Evolutionary conservation across 2,113 vertebrate genomes (phyloP), one percentile per base, ranked within the genome.

Genomic region (Scomber colias): DNA sequence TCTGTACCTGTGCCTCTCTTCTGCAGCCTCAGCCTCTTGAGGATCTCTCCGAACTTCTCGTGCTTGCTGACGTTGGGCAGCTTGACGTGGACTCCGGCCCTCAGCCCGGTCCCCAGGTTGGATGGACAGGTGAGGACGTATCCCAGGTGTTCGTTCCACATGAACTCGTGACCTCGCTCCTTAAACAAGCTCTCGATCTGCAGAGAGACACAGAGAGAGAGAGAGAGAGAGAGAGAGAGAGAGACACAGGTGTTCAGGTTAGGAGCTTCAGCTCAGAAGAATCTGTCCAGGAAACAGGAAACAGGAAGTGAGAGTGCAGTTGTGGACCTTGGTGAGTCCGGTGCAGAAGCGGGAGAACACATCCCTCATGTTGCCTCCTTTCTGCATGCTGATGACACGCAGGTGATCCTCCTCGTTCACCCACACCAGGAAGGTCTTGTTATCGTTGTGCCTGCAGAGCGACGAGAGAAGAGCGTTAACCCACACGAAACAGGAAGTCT

Each of bases 301-400:
- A 72, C 51, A 74, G 69, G 60, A 63, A 61, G 53, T 66, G 24
- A 2, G 3, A 0, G 53, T 15, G 4, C 16, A 27, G 30, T 15
- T 7, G 19, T 31, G 64, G 13, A 99, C 98, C 96, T 96, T 95
- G 78, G 96, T 97, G 87, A 99, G 96, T 10, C 98, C 97, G 11
- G 89, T 94, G 92, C 98, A 99, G 95, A 99, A 99, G 51, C 98
- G 96, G 3, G 21, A 94, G 83, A 99, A 99, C 74, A 99, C 98
- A 88, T 98, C 97, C 92, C 92, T 97, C 97, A 99, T 97, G 92
- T 98, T 96, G 35, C 97, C 98, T 40, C 98, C 97, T 75, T 98
- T 97, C 95, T 99, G 97, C 98, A 99, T 99, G 81, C 97, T 98
- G 93, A 99, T 99, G 92, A 99, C 97, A 30, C 97, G 95, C 77